Evolutionary conservation across 2,113 vertebrate genomes (phyloP).

Genomic region (Podarcis muralis): DNA sequence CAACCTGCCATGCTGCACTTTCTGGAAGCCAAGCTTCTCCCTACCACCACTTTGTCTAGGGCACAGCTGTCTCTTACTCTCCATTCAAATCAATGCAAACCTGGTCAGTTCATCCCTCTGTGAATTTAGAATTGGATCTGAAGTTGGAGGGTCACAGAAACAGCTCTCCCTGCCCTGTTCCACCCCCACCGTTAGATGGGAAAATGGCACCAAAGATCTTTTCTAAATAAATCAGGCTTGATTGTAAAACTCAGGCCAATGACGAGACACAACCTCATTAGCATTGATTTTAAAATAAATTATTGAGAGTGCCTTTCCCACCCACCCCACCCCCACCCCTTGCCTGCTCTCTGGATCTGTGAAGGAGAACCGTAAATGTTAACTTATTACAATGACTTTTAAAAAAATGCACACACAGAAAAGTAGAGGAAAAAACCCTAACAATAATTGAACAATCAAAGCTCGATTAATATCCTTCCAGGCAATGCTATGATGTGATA

Average conservation of each 20-base stretch:
- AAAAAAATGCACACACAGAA: conserved; percentile 17
- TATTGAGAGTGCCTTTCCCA: conserved; percentile 77
- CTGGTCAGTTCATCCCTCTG: conserved; percentile 72
- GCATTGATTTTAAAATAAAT: conserved; percentile 85
- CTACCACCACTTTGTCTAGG: conserved; percentile 51
- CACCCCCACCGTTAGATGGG: conserved; percentile 62
- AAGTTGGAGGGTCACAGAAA: conserved; percentile 70
- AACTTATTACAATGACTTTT: conserved; percentile 44
- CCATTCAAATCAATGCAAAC: conserved; percentile 81
- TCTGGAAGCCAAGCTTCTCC: conserved; percentile 37
- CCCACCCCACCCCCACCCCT: background rate
- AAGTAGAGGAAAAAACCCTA: background rate
- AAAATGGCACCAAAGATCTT: conserved; percentile 75
- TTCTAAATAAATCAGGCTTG: conserved; percentile 84
- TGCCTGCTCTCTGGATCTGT: conserved; percentile 79
- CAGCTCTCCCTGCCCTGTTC: conserved; percentile 43
- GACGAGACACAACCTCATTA: conserved; percentile 80
- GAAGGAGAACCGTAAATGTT: conserved; percentile 67
- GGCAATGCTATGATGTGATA: conserved; percentile 14
- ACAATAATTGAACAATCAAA: conserved; percentile 8
- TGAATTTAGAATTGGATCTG: conserved; percentile 77
- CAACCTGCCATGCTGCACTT: conserved; percentile 52
- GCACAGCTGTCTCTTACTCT: conserved; percentile 61
- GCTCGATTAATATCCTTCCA: conserved; percentile 50
- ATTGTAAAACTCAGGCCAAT: conserved; percentile 75